Evolutionary conservation across 2,113 vertebrate genomes (phyloP).

Genomic region (Coturnix japonica): DNA sequence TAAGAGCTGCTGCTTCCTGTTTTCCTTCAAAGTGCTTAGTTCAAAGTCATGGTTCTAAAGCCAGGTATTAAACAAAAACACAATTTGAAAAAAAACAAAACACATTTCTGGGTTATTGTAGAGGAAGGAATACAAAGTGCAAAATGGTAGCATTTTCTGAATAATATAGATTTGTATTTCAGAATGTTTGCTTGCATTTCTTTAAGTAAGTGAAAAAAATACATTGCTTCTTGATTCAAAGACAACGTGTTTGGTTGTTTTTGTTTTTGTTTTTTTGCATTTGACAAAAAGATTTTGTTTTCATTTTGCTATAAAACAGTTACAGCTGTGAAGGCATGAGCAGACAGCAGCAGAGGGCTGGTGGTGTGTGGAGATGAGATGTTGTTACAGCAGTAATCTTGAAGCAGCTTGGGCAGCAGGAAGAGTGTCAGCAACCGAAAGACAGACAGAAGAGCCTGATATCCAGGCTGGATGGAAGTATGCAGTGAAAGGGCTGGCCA

Average conservation of each 20-base stretch:
- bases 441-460: background rate
- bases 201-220: conserved; percentile 15
- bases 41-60: conserved; percentile 7
- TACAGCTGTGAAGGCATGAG: conserved; percentile 4
- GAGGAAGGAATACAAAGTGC: background rate
- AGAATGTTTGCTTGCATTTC: background rate
- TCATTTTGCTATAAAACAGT: conserved; percentile 10
- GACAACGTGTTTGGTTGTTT: background rate
- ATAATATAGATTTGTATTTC: background rate
- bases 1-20: background rate
- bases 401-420: background rate
- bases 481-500: background rate
- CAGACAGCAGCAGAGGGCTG: background rate
- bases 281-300: conserved; percentile 28
- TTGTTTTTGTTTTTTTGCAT: background rate
- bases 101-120: background rate
- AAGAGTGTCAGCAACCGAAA: background rate
- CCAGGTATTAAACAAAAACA: background rate
- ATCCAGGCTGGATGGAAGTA: background rate
- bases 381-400: background rate
- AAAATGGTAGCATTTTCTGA: background rate
- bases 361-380: background rate
- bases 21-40: conserved; percentile 1
- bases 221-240: background rate
- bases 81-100: background rate